Conservation (phyloP, 1,140 invertebrate genomes). For the Phortica variegata region DNA sequence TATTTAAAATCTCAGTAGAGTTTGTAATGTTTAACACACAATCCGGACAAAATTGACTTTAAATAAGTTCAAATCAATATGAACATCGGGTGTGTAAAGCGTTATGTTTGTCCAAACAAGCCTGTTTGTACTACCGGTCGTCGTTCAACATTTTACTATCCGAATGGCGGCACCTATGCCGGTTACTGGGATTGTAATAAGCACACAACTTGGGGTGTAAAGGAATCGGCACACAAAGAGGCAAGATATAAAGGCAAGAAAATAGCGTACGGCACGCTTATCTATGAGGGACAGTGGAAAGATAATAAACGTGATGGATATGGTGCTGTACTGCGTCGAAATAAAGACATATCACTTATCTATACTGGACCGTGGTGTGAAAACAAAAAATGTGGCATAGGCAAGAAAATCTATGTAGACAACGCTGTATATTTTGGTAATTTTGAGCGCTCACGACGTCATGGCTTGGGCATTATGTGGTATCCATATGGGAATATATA, state of each 20-base stretch:
- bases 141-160: slow-evolving; percentile 31
- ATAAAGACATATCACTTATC: slow-evolving; percentile 28
- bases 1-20: no score
- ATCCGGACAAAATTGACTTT: no score
- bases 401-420: slow-evolving; percentile 44
- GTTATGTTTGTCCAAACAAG: slow-evolving; percentile 31
- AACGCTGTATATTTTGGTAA: slow-evolving; percentile 45
- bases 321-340: slow-evolving; percentile 36
- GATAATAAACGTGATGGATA: slow-evolving; percentile 60
- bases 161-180: slow-evolving; percentile 34
- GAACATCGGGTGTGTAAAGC: slow-evolving; percentile 25
- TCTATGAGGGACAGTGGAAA: slow-evolving; percentile 63
- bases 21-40: no score
- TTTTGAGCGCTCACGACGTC: slow-evolving; percentile 61
- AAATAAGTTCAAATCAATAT: no score
- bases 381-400: slow-evolving; percentile 59
- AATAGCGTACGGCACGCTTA: slow-evolving; percentile 29
- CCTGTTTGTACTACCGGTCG: slow-evolving; percentile 27
- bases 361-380: slow-evolving; percentile 61
- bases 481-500: slow-evolving; percentile 59
- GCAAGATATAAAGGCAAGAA: slow-evolving; percentile 20
- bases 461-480: slow-evolving; percentile 66
- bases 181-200: slow-evolving; percentile 42
- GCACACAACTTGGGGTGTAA: slow-evolving; percentile 29
- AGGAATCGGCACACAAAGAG: slow-evolving; percentile 16